Base-by-base conservation (phyloP, 2,888 invertebrate species). In the Cheilosia soror region DNA sequence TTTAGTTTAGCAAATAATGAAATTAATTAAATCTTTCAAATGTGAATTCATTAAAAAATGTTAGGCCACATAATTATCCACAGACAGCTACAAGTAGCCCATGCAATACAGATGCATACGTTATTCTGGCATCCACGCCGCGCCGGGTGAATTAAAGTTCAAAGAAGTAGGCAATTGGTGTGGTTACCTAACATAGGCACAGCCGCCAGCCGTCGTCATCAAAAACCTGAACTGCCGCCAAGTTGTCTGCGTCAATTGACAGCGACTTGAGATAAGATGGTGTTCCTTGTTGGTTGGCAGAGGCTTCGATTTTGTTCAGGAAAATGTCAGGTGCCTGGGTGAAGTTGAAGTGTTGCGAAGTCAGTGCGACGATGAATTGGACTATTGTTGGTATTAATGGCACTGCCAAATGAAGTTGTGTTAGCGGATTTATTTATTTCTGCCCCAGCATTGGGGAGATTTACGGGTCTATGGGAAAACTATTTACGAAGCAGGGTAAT, bases 171-270 rank as follows among this genome's bases (percentile, higher is more conserved):
- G 71, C 11, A 49, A 60, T 71, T 37, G 58, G 47, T 40, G 27
- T 51, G 25, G 58, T 71, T 71, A 49, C 49, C 71, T 40, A 60
- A 71, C 37, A 2, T 25, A 25, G 37, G 49, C 6, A 20, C 47
- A 15, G 15, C 15, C n/a, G 44, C 15, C 31, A 58, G 49, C 6
- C 25, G 25, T 44, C 47, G 31, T 33, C 71, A 49, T 58, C 57
- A 15, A 25, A 71, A 71, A 71, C 58, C 58, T 60, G 58, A 71
- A 71, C 49, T 71, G 71, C 71, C 71, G 71, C 49, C 71, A 29
- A 47, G 58, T 49, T 71, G 71, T 71, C 47, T 71, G 37, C 37
- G 33, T 60, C 58, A 71, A 71, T 71, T 71, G 71, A 47, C 71
- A 58, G 58, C 15, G n/a, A 20, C 15, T 60, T 69, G 33, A 33